phyloP scores from a whole-genome alignment of 1,140 invertebrate species.

The Solen grandis region DNA sequence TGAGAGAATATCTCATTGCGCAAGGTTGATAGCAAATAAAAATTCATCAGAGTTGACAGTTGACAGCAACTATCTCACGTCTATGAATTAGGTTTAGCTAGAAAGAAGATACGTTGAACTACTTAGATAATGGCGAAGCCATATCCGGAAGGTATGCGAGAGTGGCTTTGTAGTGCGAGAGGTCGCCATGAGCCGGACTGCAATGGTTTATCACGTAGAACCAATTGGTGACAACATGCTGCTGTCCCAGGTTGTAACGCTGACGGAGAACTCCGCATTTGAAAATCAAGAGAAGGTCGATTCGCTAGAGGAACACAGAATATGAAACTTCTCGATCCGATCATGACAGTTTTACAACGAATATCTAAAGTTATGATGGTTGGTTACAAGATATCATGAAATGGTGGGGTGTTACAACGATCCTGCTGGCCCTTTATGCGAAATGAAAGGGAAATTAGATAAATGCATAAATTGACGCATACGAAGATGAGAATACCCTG shows the following conservation, averaged over 20 bases:
- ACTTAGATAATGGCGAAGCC: slow-evolving; percentile 57
- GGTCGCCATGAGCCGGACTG: slow-evolving; percentile 56
- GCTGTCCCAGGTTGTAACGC: neutral
- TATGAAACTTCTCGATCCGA: neutral
- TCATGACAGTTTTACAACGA: neutral
- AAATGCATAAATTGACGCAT: slow-evolving; percentile 1
- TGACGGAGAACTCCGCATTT: neutral
- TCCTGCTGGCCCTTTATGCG: neutral
- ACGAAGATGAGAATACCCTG: neutral
- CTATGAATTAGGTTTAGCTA: too few relatives aligned
- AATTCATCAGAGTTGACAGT: too few relatives aligned
- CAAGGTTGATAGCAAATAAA: too few relatives aligned
- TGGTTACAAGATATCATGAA: too few relatives aligned
- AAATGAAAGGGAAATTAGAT: slow-evolving; percentile 8
- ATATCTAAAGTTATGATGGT: slow-evolving; percentile 23
- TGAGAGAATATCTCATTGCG: too few relatives aligned
- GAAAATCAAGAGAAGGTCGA: neutral
- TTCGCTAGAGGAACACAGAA: neutral
- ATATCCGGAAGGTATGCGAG: slow-evolving; percentile 65
- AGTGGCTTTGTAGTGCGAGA: slow-evolving; percentile 65
- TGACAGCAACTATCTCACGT: too few relatives aligned
- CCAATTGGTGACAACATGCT: slow-evolving; percentile 46
- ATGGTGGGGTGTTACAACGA: neutral
- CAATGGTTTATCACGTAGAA: slow-evolving; percentile 70
- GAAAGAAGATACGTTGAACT: slow-evolving; percentile 66